Evolutionary conservation across 2,797 vertebrate genomes (phyloP).

Genomic region (Acrossocheilus wenchowensis): DNA sequence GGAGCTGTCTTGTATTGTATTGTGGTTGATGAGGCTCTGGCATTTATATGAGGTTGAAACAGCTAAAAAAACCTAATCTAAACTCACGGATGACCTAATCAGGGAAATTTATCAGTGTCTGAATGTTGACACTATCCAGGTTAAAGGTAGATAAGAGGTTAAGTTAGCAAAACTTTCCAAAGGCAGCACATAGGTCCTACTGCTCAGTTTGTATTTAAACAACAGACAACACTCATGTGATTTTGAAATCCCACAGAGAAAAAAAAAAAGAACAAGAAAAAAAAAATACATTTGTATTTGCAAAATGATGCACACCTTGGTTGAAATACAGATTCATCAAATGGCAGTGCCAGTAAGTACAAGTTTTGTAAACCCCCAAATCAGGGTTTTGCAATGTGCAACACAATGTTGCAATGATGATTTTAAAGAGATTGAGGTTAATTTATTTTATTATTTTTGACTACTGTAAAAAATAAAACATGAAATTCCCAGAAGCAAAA

Average conservation of each 20-base stretch:
- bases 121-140: not conserved
- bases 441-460: rapidly evolving
- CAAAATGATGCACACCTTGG: not conserved
- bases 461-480: not conserved
- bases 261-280: not conserved
- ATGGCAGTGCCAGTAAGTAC: not conserved
- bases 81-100: conserved; percentile 47
- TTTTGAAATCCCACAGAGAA: not conserved
- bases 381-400: not conserved
- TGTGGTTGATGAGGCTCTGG: not conserved
- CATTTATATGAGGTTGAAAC: conserved; percentile 49
- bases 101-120: conserved; percentile 7
- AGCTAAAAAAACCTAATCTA: not conserved
- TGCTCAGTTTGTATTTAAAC: not conserved
- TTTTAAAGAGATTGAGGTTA: not conserved
- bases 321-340: not conserved
- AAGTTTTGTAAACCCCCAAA: not conserved
- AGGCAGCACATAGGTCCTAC: not conserved
- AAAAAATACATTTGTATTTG: not conserved
- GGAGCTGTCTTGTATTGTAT: not conserved
- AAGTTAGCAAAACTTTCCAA: not conserved
- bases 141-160: conserved; percentile 4
- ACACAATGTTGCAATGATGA: not conserved
- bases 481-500: not conserved
- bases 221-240: not conserved